phyloP scores from a whole-genome alignment of 2,888 invertebrate species.

The Hymenopus coronatus region DNA sequence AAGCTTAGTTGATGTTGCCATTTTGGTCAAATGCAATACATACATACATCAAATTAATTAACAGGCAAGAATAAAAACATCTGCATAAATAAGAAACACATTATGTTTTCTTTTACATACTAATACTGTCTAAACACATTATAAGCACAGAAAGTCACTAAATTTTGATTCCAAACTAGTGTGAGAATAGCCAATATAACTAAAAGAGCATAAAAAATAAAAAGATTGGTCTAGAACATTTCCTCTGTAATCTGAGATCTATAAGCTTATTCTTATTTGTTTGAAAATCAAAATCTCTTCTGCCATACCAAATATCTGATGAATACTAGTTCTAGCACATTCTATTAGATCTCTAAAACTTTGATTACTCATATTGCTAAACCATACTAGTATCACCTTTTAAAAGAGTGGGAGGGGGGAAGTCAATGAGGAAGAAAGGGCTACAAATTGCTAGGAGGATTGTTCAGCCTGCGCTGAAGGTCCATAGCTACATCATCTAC shows the following conservation, averaged over 20 bases:
- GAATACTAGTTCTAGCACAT: not conserved
- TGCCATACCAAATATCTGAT: not conserved
- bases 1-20: not conserved
- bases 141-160: not conserved
- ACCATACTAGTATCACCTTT: not conserved
- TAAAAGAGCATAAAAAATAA: not conserved
- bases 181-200: not conserved
- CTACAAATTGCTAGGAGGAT: constrained; percentile 26
- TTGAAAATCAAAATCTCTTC: not conserved
- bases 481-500: constrained; percentile 50
- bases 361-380: not conserved
- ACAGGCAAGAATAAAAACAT: not conserved
- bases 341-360: constrained; percentile 21
- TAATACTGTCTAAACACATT: not conserved
- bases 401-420: not conserved
- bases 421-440: not conserved
- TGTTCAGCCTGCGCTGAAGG: constrained; percentile 35
- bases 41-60: not conserved
- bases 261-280: not conserved
- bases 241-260: not conserved
- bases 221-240: not conserved
- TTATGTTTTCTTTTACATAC: not conserved
- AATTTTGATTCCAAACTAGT: not conserved
- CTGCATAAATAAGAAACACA: not conserved
- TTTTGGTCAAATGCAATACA: not conserved